Percentiles rank a stretch among this genome's conserved stretches.
Conservation (phyloP, 2,113 vertebrate genomes). For the Hippopotamus amphibius region DNA sequence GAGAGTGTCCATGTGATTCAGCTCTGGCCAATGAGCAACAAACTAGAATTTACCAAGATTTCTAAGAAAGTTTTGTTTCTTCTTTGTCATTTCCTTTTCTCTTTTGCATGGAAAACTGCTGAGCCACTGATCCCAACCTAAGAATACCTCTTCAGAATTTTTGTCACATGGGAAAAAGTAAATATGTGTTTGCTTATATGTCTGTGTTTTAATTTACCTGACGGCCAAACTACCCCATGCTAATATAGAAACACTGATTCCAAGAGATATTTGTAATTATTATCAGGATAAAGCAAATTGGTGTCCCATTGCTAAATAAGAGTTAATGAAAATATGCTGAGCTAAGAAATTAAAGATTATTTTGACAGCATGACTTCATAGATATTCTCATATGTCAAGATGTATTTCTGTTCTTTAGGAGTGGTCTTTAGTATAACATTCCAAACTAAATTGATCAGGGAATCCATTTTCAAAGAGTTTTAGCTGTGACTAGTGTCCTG, state of each 20-base stretch:
- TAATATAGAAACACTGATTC: background rate
- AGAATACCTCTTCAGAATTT: background rate
- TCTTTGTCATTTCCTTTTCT: background rate
- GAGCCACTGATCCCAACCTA: background rate
- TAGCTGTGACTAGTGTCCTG: background rate
- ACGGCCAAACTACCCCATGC: background rate
- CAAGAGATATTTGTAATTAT: background rate
- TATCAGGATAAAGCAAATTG: background rate
- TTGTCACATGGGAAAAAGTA: background rate
- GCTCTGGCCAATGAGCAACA: background rate
- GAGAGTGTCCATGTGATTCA: background rate
- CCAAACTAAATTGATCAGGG: background rate
- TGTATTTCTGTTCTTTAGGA: background rate
- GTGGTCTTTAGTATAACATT: background rate
- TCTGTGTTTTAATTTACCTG: background rate
- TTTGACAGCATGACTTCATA: background rate
- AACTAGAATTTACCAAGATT: background rate
- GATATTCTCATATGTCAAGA: background rate
- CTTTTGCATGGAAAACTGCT: background rate
- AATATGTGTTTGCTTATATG: background rate
- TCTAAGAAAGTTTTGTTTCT: background rate
- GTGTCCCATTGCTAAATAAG: background rate
- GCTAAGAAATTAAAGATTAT: background rate
- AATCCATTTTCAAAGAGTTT: conserved; percentile 3
- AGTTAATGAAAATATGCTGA: background rate